These are phyloP conservation scores for Antechinus stuartii DNA, from an alignment of 2,113 vertebrate species.

Conservation along the genomic window DNA sequence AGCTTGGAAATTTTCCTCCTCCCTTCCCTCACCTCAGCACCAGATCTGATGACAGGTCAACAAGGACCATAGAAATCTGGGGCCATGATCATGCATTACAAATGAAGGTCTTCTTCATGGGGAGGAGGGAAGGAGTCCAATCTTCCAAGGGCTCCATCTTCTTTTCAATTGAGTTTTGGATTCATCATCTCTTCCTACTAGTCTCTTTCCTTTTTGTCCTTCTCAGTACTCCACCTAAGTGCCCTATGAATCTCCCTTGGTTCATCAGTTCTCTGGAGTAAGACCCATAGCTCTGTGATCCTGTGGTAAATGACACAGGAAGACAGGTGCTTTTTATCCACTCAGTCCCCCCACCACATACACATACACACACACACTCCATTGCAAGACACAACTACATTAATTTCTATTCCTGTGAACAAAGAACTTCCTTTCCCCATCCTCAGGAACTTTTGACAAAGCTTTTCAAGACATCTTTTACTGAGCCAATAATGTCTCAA, in stretches of 20 bases:
- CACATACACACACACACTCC: neutral
- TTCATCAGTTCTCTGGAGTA: neutral
- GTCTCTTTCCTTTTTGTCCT: neutral
- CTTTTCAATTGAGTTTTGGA: neutral
- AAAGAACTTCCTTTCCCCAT: neutral
- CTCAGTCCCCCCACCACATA: neutral
- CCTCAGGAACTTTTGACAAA: neutral
- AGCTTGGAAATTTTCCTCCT: neutral
- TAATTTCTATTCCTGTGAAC: neutral
- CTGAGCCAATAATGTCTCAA: neutral
- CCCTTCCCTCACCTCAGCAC: neutral
- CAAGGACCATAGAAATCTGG: neutral
- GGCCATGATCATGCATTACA: neutral
- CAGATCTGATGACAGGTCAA: neutral
- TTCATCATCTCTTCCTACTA: neutral
- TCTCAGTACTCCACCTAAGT: neutral
- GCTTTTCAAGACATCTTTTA: neutral
- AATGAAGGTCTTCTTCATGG: neutral
- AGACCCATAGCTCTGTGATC: neutral
- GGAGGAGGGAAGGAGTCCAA: neutral
- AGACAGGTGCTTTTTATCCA: neutral
- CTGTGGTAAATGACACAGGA: neutral
- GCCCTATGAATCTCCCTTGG: neutral
- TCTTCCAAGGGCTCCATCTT: neutral
- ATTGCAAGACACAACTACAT: neutral